Evolutionary conservation across 1,140 invertebrate species (phyloP).

Genomic region (Probaryconus sp.): DNA sequence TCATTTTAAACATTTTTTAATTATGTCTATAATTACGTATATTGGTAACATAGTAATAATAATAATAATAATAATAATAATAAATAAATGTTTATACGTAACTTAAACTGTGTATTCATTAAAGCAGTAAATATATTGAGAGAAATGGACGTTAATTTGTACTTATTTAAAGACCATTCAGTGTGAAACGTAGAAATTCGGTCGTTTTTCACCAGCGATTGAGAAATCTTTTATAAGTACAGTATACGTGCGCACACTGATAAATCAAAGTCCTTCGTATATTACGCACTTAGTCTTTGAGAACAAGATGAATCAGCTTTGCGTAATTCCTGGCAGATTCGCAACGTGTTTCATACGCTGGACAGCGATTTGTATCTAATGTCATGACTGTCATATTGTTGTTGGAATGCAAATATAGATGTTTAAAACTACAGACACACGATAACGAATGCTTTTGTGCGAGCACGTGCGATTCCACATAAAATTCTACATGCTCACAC

Average conservation of each 20-base stretch:
- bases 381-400: constrained; percentile 18
- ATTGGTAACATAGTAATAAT: too few relatives aligned
- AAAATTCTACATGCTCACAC: too few relatives aligned
- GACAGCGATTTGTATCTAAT: constrained; percentile 42
- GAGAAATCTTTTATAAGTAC: constrained; percentile 37
- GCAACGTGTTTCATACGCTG: constrained; percentile 12
- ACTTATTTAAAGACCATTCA: constrained; percentile 1
- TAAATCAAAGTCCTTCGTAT: constrained; percentile 51
- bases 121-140: too few relatives aligned
- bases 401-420: constrained; percentile 25
- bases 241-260: constrained; percentile 35
- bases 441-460: too few relatives aligned
- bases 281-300: constrained; percentile 47
- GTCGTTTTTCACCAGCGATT: constrained; percentile 26
- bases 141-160: too few relatives aligned
- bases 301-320: constrained; percentile 57
- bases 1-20: too few relatives aligned
- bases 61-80: too few relatives aligned
- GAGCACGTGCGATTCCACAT: too few relatives aligned
- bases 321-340: constrained; percentile 36
- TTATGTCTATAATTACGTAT: too few relatives aligned
- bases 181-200: constrained; percentile 11
- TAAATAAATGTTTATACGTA: too few relatives aligned
- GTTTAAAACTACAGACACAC: constrained; percentile 3
- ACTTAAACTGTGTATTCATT: too few relatives aligned